Evolutionary conservation across 2,113 vertebrate genomes (phyloP).

Genomic region (Chinchilla lanigera): DNA sequence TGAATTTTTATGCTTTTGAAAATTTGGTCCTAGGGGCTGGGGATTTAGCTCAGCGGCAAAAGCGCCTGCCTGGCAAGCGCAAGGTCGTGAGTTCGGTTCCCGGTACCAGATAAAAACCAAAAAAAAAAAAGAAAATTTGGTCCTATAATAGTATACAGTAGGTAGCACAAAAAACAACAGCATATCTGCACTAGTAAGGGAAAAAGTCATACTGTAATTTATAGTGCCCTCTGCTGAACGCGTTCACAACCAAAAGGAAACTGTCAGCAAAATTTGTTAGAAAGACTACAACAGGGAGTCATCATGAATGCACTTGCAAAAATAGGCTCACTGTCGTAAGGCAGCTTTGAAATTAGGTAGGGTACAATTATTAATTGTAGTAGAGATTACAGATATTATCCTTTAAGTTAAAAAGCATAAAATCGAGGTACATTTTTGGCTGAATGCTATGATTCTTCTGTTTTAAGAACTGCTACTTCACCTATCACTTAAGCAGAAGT

Average conservation of each 20-base stretch:
- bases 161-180: not conserved
- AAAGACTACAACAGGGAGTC: not conserved
- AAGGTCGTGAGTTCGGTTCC: no score
- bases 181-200: not conserved
- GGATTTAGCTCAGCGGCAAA: no score
- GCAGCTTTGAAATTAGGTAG: not conserved
- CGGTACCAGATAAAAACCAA: no score
- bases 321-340: not conserved
- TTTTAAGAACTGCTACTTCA: not conserved
- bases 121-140: constrained; percentile 40
- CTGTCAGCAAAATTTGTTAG: not conserved
- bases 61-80: no score
- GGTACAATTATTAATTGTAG: not conserved
- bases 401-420: not conserved
- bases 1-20: constrained; percentile 25
- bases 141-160: not conserved
- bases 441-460: not conserved
- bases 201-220: constrained; percentile 6
- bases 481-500: constrained; percentile 60
- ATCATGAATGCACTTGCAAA: not conserved
- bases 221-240: constrained; percentile 44
- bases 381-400: not conserved
- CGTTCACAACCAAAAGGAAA: constrained; percentile 18
- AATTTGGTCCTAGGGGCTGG: constrained; percentile 3
- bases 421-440: not conserved